Evolutionary conservation across 1,140 invertebrate species (phyloP).

Genomic region (Bombus superbus): DNA sequence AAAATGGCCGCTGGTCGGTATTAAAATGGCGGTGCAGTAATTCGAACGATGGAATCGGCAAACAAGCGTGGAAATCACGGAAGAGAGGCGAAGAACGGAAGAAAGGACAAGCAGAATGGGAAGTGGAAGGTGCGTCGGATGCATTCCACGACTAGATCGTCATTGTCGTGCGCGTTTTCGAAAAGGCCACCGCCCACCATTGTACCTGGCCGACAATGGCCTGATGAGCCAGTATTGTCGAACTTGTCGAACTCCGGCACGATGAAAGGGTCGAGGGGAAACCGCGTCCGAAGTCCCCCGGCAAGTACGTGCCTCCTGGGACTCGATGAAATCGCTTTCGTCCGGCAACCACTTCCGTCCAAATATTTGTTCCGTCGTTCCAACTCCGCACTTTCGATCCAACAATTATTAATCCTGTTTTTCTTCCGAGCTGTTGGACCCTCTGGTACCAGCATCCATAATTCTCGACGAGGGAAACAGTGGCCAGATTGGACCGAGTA

Average conservation of each 20-base stretch:
- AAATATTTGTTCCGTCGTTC: constrained; percentile 32
- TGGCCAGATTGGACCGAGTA: not conserved
- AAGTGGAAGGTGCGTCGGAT: constrained; percentile 6
- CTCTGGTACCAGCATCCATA: not conserved
- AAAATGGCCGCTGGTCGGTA: not conserved
- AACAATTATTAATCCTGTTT: constrained; percentile 3
- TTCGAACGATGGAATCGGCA: not conserved
- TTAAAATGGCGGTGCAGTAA: not conserved
- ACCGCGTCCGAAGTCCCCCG: not conserved
- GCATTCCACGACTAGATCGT: constrained; percentile 31
- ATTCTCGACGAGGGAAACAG: not conserved
- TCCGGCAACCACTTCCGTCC: constrained; percentile 15
- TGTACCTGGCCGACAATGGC: constrained; percentile 65
- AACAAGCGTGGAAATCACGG: constrained; percentile 5
- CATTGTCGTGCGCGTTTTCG: constrained; percentile 62
- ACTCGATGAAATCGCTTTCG: constrained; percentile 13
- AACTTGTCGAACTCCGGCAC: constrained; percentile 59
- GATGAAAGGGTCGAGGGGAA: constrained; percentile 18
- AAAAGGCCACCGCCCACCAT: constrained; percentile 51
- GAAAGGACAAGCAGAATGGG: not conserved
- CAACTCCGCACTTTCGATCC: not conserved
- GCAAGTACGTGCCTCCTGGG: constrained; percentile 9
- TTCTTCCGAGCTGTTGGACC: not conserved
- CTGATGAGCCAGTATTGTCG: constrained; percentile 70
- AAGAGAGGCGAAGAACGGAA: not conserved